These are phyloP conservation scores for Phrynosoma blainvillii DNA, from an alignment of 2,113 vertebrate genomes.

Conservation along the genomic window DNA sequence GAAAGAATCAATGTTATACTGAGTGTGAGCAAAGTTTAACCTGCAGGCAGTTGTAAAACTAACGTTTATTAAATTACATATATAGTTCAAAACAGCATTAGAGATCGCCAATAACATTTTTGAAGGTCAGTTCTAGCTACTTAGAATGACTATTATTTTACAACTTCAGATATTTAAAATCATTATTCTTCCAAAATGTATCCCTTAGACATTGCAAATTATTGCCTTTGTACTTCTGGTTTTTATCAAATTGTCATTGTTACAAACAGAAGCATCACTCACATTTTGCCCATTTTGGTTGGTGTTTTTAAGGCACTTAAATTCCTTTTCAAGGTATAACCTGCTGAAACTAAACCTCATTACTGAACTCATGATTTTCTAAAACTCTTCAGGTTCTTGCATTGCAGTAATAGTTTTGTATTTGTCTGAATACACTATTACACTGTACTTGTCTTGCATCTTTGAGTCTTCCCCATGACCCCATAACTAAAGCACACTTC, in stretches of 20 bases:
- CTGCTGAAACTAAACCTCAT: not conserved
- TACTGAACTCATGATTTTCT: not conserved
- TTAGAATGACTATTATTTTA: constrained; percentile 16
- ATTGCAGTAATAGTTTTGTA: not conserved
- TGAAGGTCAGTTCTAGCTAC: constrained; percentile 27
- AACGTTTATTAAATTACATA: constrained; percentile 50
- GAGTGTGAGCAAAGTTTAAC: constrained; percentile 20
- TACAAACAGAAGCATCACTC: not conserved
- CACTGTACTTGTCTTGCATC: not conserved
- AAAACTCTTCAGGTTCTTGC: not conserved
- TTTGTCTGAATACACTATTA: not conserved
- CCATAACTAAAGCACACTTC: not conserved
- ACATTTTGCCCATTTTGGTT: constrained; percentile 11
- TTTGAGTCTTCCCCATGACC: not conserved
- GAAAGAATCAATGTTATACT: not conserved
- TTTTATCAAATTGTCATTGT: not conserved
- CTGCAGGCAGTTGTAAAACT: constrained; percentile 25
- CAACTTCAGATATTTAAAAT: constrained; percentile 44
- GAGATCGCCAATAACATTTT: constrained; percentile 14
- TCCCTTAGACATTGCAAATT: not conserved
- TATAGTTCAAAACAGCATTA: constrained; percentile 40
- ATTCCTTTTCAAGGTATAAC: constrained; percentile 22
- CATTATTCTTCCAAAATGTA: constrained; percentile 7
- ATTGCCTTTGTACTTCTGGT: not conserved
- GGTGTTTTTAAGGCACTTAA: constrained; percentile 21